These are phyloP conservation scores for Narcine bancroftii DNA, from an alignment of 2,113 vertebrate species.

Conservation along the genomic window DNA sequence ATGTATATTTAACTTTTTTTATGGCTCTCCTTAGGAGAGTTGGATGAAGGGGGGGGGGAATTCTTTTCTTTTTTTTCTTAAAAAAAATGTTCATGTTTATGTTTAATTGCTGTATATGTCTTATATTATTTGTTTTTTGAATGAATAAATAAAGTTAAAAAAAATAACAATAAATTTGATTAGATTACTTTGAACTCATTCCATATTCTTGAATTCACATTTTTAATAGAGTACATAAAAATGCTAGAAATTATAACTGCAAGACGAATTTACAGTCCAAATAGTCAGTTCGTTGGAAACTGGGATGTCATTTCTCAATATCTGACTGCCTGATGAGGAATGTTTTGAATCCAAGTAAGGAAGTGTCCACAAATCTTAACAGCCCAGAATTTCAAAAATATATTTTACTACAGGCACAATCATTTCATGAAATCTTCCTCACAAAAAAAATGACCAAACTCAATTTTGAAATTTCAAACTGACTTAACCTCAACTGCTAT, in stretches of 20 bases:
- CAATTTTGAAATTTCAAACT: background rate
- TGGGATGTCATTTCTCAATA: background rate
- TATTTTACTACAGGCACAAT: background rate
- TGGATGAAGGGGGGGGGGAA: too few relatives aligned
- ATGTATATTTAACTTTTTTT: too few relatives aligned
- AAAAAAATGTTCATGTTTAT: too few relatives aligned
- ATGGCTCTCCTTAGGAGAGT: too few relatives aligned
- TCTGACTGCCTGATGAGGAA: background rate
- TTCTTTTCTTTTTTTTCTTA: too few relatives aligned
- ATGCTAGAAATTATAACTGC: background rate
- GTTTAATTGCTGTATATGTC: too few relatives aligned
- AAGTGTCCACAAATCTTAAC: background rate
- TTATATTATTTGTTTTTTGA: too few relatives aligned
- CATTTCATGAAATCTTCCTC: background rate
- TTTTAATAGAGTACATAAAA: background rate
- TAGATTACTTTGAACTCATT: background rate
- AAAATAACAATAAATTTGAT: background rate
- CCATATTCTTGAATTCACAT: background rate
- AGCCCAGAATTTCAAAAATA: background rate
- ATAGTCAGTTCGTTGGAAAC: background rate
- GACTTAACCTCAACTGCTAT: background rate
- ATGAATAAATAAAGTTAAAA: too few relatives aligned
- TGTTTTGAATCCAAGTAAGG: background rate
- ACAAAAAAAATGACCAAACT: background rate
- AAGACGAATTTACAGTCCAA: conserved; percentile 16